phyloP scores from a whole-genome alignment of 1,140 invertebrate species.

The Schmidtea mediterranea region DNA sequence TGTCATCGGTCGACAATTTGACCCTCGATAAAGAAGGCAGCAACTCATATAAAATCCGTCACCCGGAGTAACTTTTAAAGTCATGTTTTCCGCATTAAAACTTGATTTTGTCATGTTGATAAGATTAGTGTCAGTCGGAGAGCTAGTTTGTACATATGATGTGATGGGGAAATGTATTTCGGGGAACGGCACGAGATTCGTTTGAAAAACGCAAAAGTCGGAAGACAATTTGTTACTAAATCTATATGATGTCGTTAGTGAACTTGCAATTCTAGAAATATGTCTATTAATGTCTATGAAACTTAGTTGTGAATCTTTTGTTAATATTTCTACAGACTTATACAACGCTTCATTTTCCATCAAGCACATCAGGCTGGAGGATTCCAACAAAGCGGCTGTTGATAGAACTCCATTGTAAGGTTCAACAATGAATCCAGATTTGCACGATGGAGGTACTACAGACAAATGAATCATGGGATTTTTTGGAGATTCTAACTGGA shows the following conservation, averaged over 20 bases:
- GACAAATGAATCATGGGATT: background rate
- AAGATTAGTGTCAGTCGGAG: slow-evolving; percentile 20
- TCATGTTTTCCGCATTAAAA: slow-evolving; percentile 37
- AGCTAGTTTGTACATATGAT: slow-evolving; percentile 42
- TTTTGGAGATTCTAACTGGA: background rate
- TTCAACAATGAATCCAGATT: slow-evolving; percentile 30
- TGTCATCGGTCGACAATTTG: slow-evolving; percentile 40
- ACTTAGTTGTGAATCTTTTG: slow-evolving; percentile 36
- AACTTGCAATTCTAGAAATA: slow-evolving; percentile 8
- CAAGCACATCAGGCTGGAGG: slow-evolving; percentile 22
- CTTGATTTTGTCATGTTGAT: slow-evolving; percentile 31
- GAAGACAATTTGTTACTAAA: slow-evolving; percentile 37
- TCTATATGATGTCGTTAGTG: slow-evolving; percentile 30
- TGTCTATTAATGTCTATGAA: background rate
- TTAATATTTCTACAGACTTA: slow-evolving; percentile 39
- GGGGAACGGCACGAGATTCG: slow-evolving; percentile 14
- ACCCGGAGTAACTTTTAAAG: slow-evolving; percentile 39
- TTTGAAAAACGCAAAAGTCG: slow-evolving; percentile 44
- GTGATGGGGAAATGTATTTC: slow-evolving; percentile 41
- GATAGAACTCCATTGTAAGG: background rate
- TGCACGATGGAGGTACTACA: slow-evolving; percentile 11
- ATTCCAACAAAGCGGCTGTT: background rate
- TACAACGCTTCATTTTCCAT: slow-evolving; percentile 59
- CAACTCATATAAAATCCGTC: slow-evolving; percentile 21
- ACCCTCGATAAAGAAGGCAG: slow-evolving; percentile 18